Percentiles rank a stretch among this genome's conserved stretches.
Evolutionary conservation across 2,797 vertebrate species (phyloP).

Genomic region (Chaenodraco wilsoni): DNA sequence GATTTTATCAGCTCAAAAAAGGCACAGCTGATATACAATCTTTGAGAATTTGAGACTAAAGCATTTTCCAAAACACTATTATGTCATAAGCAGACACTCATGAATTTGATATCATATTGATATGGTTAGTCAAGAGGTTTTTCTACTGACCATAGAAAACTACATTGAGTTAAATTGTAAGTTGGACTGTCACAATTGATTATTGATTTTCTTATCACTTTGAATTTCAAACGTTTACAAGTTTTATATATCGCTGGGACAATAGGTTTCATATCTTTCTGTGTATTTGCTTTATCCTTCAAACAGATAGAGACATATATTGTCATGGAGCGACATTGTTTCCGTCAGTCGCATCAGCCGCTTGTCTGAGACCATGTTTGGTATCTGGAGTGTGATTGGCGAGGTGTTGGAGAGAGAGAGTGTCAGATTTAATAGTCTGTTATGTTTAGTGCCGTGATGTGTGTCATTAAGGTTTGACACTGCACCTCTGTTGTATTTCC

Average conservation of each 20-base stretch:
- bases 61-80: not conserved
- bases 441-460: constrained; percentile 47
- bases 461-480: constrained; percentile 34
- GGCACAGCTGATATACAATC: not conserved
- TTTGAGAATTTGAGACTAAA: not conserved
- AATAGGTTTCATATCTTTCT: not conserved
- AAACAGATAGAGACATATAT: constrained; percentile 25
- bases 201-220: constrained; percentile 8
- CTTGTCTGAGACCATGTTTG: constrained; percentile 77
- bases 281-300: not conserved
- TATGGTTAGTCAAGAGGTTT: not conserved
- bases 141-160: not conserved
- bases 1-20: constrained; percentile 1
- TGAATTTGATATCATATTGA: not conserved
- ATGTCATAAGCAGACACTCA: not conserved
- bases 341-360: constrained; percentile 36
- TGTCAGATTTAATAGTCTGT: constrained; percentile 61
- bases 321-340: constrained; percentile 43
- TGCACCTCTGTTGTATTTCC: constrained; percentile 19
- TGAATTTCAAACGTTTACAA: not conserved
- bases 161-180: not conserved
- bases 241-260: not conserved
- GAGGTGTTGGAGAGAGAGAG: constrained; percentile 58
- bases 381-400: constrained; percentile 71
- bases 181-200: not conserved